Evolutionary conservation across 1,140 invertebrate species (phyloP).

Genomic region (Pogonomyrmex californicus): DNA sequence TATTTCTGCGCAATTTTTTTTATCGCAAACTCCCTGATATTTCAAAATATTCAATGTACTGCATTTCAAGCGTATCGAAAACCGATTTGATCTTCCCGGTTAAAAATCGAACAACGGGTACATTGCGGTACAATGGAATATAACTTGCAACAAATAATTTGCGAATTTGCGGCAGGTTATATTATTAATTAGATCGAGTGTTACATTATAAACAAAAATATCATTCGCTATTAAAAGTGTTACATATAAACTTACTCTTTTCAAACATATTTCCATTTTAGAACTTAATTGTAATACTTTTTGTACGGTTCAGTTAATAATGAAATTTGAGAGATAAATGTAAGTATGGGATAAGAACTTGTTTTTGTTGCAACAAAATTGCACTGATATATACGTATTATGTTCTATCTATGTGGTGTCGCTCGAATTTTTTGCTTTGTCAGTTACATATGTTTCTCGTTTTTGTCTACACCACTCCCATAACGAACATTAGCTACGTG

Average conservation of each 20-base stretch:
- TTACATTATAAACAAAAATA: background rate
- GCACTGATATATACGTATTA: background rate
- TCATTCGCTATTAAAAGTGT: background rate
- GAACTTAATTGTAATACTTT: background rate
- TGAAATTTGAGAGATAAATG: background rate
- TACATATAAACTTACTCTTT: too few relatives aligned
- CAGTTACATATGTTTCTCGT: background rate
- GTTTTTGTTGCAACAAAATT: background rate
- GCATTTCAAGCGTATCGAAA: constrained; percentile 30
- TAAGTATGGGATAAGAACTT: background rate
- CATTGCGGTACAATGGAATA: background rate
- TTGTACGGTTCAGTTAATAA: background rate
- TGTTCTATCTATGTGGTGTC: background rate
- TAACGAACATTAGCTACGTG: background rate
- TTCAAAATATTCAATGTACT: constrained; percentile 10
- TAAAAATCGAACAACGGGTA: background rate
- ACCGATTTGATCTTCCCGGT: constrained; percentile 22
- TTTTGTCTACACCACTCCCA: background rate
- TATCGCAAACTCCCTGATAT: background rate
- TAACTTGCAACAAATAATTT: background rate
- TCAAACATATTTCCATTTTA: too few relatives aligned
- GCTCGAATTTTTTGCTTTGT: constrained; percentile 1
- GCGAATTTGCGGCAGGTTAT: background rate
- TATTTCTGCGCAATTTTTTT: constrained; percentile 2
- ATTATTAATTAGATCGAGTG: background rate